These are phyloP conservation scores for Paracentrotus lividus DNA, from an alignment of 53 echinoderm and acorn worm genomes.

Conservation along the genomic window DNA sequence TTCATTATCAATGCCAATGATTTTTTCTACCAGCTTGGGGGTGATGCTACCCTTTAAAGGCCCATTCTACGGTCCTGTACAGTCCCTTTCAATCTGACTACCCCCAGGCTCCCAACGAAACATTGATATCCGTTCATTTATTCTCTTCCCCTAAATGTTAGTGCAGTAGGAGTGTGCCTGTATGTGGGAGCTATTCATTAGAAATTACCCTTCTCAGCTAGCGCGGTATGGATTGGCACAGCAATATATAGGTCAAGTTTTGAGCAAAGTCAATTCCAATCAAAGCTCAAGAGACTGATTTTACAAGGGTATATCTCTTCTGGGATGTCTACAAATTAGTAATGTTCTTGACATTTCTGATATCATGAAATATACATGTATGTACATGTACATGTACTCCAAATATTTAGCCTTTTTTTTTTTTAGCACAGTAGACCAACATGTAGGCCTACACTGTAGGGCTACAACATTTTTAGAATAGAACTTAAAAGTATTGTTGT, in stretches of 20 bases:
- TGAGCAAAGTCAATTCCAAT: not conserved
- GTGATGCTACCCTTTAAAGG: constrained; percentile 22
- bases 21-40: no score
- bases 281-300: constrained; percentile 7
- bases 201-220: constrained; percentile 17
- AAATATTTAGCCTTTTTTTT: no score
- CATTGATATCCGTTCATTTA: constrained; percentile 36
- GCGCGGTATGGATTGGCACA: constrained; percentile 1
- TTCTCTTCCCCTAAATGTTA: constrained; percentile 44
- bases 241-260: constrained; percentile 19
- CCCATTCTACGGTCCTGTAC: not conserved
- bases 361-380: not conserved
- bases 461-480: no score
- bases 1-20: no score
- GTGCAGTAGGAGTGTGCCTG: constrained; percentile 29
- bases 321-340: not conserved
- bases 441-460: not conserved
- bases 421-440: not conserved
- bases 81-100: constrained; percentile 19
- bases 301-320: not conserved
- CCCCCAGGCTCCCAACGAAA: constrained; percentile 10
- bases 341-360: constrained; percentile 37
- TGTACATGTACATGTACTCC: not conserved
- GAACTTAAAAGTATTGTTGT: no score
- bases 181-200: constrained; percentile 9